Percentiles rank a stretch among this genome's conserved stretches.
Conservation (phyloP, 2,888 invertebrate genomes). For the Heteromurus nitidus region DNA sequence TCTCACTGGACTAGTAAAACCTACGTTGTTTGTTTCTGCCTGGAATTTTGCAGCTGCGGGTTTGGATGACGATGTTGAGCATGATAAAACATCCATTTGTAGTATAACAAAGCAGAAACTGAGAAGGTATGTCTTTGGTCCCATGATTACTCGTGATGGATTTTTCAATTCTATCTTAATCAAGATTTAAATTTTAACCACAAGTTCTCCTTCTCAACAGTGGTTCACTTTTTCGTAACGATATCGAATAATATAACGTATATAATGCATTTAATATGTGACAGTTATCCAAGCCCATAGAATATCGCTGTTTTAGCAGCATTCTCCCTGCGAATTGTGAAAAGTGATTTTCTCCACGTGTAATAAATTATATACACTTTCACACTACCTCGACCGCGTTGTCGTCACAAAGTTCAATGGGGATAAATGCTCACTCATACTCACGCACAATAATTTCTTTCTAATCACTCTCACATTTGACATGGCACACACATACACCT, state of each 20-base stretch:
- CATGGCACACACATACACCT: no score
- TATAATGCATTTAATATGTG: no score
- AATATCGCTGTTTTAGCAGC: constrained; percentile 25
- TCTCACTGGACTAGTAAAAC: not conserved
- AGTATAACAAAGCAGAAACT: constrained; percentile 48
- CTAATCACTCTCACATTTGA: no score
- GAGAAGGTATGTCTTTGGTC: constrained; percentile 59
- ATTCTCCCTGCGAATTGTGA: constrained; percentile 27
- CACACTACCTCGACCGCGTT: constrained; percentile 15
- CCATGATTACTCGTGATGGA: constrained; percentile 56
- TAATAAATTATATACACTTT: not conserved
- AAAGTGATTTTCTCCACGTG: constrained; percentile 29
- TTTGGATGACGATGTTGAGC: constrained; percentile 43
- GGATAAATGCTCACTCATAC: not conserved
- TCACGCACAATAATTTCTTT: not conserved
- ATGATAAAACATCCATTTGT: constrained; percentile 43
- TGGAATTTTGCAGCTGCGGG: constrained; percentile 56
- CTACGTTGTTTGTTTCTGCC: constrained; percentile 55
- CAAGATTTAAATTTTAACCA: constrained; percentile 2
- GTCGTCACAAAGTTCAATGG: not conserved
- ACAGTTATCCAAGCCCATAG: no score
- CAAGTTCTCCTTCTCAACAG: constrained; percentile 30
- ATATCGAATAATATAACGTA: no score
- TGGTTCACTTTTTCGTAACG: constrained; percentile 32
- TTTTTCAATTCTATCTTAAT: not conserved